These are phyloP conservation scores for Florisuga fusca DNA, from an alignment of 2,797 vertebrate species.

Conservation along the genomic window DNA sequence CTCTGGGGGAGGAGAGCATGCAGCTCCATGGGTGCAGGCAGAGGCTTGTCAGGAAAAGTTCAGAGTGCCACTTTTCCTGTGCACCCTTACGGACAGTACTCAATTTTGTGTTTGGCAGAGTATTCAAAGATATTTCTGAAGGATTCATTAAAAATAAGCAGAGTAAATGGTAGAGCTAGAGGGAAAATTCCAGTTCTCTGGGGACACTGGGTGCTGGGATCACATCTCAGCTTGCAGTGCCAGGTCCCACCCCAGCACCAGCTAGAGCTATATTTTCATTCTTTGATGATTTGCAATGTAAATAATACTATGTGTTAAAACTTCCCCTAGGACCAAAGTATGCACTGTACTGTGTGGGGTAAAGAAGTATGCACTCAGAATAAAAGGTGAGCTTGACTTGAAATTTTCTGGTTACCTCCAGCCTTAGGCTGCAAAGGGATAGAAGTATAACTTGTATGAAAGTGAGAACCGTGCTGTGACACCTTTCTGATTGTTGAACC, in stretches of 20 bases:
- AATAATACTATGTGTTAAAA: background rate
- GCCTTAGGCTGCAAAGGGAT: background rate
- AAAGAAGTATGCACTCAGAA: background rate
- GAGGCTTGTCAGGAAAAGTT: background rate
- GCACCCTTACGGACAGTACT: background rate
- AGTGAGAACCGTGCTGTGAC: accelerated
- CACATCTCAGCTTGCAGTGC: background rate
- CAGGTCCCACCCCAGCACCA: background rate
- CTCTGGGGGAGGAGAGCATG: accelerated
- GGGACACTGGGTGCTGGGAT: background rate
- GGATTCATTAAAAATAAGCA: background rate
- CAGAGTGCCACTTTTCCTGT: accelerated
- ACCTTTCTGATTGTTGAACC: background rate
- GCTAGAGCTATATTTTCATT: background rate
- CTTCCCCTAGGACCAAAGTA: background rate
- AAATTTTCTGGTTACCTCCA: background rate
- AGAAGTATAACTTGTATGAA: background rate
- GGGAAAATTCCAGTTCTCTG: background rate
- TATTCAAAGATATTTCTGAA: background rate
- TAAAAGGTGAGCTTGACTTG: background rate
- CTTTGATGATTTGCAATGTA: background rate
- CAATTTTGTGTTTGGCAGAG: background rate
- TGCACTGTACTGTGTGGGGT: background rate
- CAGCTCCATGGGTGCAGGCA: background rate
- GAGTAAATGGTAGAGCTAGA: background rate